Evolutionary conservation across 1,140 invertebrate genomes (phyloP).

Genomic region (Aricia agestis): DNA sequence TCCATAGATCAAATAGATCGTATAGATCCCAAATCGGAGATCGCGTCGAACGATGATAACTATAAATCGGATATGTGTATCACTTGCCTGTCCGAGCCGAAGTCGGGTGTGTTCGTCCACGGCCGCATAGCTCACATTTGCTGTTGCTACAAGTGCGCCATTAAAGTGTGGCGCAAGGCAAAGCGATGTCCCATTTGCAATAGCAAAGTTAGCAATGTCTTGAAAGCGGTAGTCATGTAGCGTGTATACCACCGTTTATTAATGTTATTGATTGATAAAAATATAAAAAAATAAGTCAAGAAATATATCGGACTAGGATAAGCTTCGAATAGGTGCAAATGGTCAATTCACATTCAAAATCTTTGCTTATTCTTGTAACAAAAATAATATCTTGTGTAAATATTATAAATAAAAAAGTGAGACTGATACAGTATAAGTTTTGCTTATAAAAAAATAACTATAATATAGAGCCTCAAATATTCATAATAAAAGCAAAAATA

Average conservation of each 20-base stretch:
- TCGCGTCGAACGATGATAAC: conserved; percentile 35
- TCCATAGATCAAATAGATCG: conserved; percentile 34
- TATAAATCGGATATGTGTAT: conserved; percentile 72
- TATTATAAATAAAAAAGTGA: background rate
- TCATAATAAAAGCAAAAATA: background rate
- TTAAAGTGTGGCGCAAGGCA: conserved; percentile 78
- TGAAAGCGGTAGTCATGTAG: conserved; percentile 76
- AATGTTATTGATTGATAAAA: background rate
- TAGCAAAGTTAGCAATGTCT: conserved; percentile 79
- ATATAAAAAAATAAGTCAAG: conserved; percentile 11
- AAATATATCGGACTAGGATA: conserved; percentile 5
- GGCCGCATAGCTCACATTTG: conserved; percentile 79
- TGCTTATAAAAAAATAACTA: background rate
- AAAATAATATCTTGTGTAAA: background rate
- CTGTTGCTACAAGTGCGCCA: conserved; percentile 82
- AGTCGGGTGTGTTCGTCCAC: conserved; percentile 81
- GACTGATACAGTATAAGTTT: background rate
- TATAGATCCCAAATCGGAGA: conserved; percentile 28
- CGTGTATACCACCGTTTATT: conserved; percentile 6
- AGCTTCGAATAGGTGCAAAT: background rate
- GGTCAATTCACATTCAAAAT: background rate
- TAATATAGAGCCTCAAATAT: background rate
- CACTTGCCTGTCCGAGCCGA: conserved; percentile 77
- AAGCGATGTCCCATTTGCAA: conserved; percentile 82
- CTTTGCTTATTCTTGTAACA: background rate